These are phyloP conservation scores for Ameiurus melas DNA, from an alignment of 2,113 vertebrate species.

Conservation along the genomic window DNA sequence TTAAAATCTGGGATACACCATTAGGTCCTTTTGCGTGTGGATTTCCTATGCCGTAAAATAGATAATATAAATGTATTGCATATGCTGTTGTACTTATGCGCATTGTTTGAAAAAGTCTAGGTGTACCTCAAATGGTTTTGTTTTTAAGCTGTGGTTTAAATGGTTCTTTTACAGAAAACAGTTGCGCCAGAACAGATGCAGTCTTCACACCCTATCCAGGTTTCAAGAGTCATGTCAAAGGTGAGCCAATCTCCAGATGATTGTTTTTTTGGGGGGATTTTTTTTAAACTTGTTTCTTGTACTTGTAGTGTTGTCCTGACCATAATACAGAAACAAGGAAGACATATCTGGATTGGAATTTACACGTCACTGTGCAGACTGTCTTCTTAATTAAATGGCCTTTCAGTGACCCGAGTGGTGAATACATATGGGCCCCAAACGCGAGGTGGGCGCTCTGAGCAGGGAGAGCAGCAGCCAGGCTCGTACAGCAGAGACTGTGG, in stretches of 20 bases:
- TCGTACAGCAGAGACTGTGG: slow-evolving; percentile 78
- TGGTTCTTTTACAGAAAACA: slow-evolving; percentile 81
- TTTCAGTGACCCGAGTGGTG: slow-evolving; percentile 88
- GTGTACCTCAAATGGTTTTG: not conserved
- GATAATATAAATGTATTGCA: not conserved
- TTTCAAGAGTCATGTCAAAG: slow-evolving; percentile 97
- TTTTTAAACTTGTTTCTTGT: not conserved
- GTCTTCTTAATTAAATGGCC: slow-evolving; percentile 5
- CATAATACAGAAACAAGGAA: not conserved
- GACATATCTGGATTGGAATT: not conserved
- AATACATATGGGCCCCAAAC: slow-evolving; percentile 96
- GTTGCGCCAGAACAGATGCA: slow-evolving; percentile 97
- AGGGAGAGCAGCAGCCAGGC: slow-evolving; percentile 73
- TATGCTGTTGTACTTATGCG: not conserved
- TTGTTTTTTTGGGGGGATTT: not conserved
- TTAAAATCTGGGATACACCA: too few relatives aligned
- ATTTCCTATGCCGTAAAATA: not conserved
- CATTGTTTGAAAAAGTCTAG: not conserved
- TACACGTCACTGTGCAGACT: not conserved
- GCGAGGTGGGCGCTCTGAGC: slow-evolving; percentile 72
- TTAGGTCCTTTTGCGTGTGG: not conserved
- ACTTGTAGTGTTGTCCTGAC: not conserved
- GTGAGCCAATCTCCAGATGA: slow-evolving; percentile 58
- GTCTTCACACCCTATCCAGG: slow-evolving; percentile 96
- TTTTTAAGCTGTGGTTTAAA: slow-evolving; percentile 8